Evolutionary conservation across 2,888 invertebrate genomes (phyloP).

Genomic region (Spicauda simplicius): DNA sequence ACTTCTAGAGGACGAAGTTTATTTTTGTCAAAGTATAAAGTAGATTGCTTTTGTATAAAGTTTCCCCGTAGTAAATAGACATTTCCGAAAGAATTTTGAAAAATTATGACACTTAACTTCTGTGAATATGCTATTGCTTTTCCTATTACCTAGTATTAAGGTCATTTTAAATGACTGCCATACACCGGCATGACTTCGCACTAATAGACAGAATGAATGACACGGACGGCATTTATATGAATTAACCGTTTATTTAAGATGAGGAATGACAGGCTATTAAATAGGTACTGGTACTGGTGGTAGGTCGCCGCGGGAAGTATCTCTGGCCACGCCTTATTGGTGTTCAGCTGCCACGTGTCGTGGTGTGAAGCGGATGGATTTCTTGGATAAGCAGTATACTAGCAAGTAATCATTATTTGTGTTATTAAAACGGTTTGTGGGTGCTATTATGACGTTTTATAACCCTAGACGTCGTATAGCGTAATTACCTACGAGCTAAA

Average conservation of each 20-base stretch:
- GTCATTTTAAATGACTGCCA: constrained; percentile 12
- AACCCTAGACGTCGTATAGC: no score
- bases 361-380: constrained; percentile 1
- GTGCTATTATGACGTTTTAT: no score
- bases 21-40: background rate
- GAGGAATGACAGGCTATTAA: constrained; percentile 28
- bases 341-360: constrained; percentile 8
- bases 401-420: background rate
- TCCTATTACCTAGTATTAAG: constrained; percentile 6
- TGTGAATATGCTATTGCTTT: background rate
- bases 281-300: background rate
- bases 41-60: no score
- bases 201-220: constrained; percentile 23
- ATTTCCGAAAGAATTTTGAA: background rate
- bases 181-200: constrained; percentile 19
- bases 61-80: background rate
- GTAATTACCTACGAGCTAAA: no score
- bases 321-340: constrained; percentile 28
- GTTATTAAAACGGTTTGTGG: background rate
- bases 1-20: background rate
- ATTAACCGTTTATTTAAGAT: constrained; percentile 29
- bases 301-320: constrained; percentile 12
- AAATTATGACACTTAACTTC: background rate
- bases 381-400: background rate
- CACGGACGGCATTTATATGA: constrained; percentile 23